phyloP scores from a whole-genome alignment of 2,113 vertebrate species.

The Chlorocebus sabaeus region DNA sequence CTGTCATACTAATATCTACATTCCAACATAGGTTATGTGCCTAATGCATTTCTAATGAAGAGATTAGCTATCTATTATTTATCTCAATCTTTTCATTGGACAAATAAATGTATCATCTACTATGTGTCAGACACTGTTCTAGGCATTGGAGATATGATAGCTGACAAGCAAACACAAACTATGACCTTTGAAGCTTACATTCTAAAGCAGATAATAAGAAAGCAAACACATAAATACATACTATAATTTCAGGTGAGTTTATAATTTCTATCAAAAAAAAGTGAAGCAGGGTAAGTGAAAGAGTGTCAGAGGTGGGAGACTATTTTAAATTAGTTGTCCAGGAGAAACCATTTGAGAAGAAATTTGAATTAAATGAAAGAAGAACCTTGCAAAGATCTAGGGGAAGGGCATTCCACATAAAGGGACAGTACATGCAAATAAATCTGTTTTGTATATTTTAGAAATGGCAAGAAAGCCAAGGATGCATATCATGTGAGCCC shows the following conservation, averaged over 20 bases:
- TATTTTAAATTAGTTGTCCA: neutral
- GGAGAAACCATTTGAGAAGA: neutral
- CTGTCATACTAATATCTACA: neutral
- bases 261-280: neutral
- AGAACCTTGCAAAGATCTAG: neutral
- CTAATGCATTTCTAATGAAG: slow-evolving; percentile 1
- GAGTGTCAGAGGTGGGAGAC: neutral
- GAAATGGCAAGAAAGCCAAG: neutral
- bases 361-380: neutral
- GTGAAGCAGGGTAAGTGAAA: neutral
- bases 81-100: neutral
- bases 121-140: neutral
- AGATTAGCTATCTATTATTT: neutral
- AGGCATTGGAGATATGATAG: neutral
- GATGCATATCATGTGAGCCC: neutral
- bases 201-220: neutral
- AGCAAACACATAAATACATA: neutral
- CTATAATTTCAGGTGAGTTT: neutral
- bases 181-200: neutral
- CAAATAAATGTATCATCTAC: neutral
- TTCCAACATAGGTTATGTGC: neutral
- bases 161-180: neutral
- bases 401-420: neutral
- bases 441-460: neutral
- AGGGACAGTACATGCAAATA: neutral